These are phyloP conservation scores for Gari tellinella DNA, from an alignment of 2,888 invertebrate genomes.

Conservation along the genomic window DNA sequence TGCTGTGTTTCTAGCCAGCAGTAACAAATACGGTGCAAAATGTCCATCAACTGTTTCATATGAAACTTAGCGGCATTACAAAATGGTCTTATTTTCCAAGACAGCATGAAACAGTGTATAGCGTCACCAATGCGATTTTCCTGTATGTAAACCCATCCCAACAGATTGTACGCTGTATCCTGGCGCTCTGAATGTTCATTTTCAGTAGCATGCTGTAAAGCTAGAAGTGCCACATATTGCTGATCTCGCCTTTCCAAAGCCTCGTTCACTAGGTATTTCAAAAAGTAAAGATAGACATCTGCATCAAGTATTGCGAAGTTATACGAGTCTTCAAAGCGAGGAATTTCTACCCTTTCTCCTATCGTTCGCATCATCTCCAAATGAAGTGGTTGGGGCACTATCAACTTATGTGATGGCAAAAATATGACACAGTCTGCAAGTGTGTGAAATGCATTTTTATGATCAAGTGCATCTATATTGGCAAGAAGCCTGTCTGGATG, in stretches of 20 bases:
- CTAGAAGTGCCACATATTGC: too few relatives aligned
- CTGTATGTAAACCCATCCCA: conserved; percentile 4
- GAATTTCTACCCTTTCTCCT: not conserved
- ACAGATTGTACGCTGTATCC: conserved; percentile 7
- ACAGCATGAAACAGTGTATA: not conserved
- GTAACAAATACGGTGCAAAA: too few relatives aligned
- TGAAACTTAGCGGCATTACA: conserved; percentile 9
- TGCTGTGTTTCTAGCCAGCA: too few relatives aligned
- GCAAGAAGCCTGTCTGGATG: too few relatives aligned
- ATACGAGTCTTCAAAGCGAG: not conserved
- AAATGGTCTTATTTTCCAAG: not conserved
- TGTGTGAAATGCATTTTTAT: too few relatives aligned
- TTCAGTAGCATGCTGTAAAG: too few relatives aligned
- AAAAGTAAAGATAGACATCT: not conserved
- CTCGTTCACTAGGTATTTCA: too few relatives aligned
- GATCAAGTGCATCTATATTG: too few relatives aligned
- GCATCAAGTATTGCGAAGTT: not conserved
- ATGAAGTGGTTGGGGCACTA: not conserved
- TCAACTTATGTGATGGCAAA: not conserved
- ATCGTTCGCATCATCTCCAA: conserved; percentile 8
- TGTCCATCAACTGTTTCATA: too few relatives aligned
- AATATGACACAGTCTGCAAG: not conserved
- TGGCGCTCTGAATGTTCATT: not conserved
- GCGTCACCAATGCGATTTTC: not conserved
- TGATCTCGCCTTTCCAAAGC: too few relatives aligned